Evolutionary conservation across 30 jellyfish, hydroid and myxozoan species (phyloP), one percentile per base, ranked within the genome.

Genomic region (Aurelia sp.): DNA sequence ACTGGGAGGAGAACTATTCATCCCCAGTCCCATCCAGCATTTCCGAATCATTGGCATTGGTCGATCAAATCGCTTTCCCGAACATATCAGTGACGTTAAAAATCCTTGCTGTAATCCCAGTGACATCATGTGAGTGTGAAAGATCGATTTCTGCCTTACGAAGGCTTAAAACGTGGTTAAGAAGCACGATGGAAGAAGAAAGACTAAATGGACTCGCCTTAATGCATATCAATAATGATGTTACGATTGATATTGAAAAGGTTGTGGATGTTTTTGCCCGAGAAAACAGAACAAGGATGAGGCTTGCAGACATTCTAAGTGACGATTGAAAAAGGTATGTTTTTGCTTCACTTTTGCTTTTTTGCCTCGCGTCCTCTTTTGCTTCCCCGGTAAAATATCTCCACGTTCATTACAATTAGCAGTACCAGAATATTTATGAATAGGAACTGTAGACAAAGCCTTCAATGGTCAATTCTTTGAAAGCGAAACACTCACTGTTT

Each of bases 161-260:
- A 1, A 18, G 84, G 70, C 8, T 72, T 2, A 72, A 47, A 41
- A 72, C 84, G 31, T 72, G 70, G 70, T n/a, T 47, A 47, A 35
- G 84, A 27, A 30, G 73, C 84, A 72, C 72, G 41, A 22, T 72
- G 84, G 72, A 35, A 30, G 72, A 72, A 72, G 72, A 35, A 2
- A n/a, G 84, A 30, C 48, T 41, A 47, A 72, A 72, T 8, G 84
- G 84, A 35, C 84, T 72, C 41, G 84, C 84, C 70, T 5, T 47
- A 9, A 72, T 72, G 84, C 72, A 72, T 72, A 47, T 72, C 84
- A 35, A 72, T 35, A 72, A 72, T 5, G 84, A 72, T 72, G 8
- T n/a, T 13, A 35, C 4, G 70, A n/a, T 35, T 1, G 73, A 72
- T 27, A 47, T 30, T 18, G 72, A 72, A 72, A 47, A 27, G 52